Percentiles rank a stretch among this genome's conserved stretches.
These are phyloP conservation scores for Papilio polyxenes DNA, from an alignment of 1,140 invertebrate genomes.

Conservation along the genomic window DNA sequence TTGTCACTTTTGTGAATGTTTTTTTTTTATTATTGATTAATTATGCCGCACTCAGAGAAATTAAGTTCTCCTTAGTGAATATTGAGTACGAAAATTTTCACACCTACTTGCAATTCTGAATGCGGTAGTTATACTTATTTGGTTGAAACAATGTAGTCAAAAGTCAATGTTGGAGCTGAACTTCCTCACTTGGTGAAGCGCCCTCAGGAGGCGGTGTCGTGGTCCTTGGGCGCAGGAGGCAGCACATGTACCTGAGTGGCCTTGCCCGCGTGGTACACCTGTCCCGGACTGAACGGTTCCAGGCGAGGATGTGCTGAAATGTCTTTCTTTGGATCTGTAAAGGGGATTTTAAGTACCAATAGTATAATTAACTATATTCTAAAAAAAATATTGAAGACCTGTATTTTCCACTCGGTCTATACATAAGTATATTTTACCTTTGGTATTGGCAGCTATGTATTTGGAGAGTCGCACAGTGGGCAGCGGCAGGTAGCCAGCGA, in stretches of 20 bases:
- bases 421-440: no score
- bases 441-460: constrained; percentile 91
- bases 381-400: no score
- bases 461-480: constrained; percentile 94
- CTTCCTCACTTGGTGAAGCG: not conserved
- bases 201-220: constrained; percentile 53
- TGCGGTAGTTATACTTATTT: no score
- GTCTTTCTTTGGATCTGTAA: constrained; percentile 73
- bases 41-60: no score
- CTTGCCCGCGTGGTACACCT: constrained; percentile 94
- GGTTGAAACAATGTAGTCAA: no score
- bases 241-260: constrained; percentile 93
- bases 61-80: no score
- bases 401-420: no score
- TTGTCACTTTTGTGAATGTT: constrained; percentile 14
- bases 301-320: constrained; percentile 84
- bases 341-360: not conserved
- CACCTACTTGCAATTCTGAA: no score
- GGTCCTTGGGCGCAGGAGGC: constrained; percentile 73
- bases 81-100: no score
- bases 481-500: constrained; percentile 92
- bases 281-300: constrained; percentile 91
- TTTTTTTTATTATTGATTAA: no score
- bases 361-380: no score
- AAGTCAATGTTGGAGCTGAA: not conserved